Evolutionary conservation across 2,797 vertebrate genomes (phyloP), one percentile per base, ranked within the genome.

Genomic region (Valencia hispanica): DNA sequence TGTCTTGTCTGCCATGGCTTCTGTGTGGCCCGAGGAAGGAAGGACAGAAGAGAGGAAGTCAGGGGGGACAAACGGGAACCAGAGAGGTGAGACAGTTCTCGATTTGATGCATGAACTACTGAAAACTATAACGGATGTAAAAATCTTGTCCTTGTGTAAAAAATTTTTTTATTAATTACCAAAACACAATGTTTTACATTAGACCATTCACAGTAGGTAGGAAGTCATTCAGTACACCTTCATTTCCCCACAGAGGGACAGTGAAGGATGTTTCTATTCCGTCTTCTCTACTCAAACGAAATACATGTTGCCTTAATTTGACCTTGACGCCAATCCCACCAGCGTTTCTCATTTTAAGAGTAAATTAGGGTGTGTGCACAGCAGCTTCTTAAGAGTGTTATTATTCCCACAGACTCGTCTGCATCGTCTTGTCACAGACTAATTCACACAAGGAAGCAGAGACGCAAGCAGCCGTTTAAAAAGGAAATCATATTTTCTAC

Each of bases 1-100:
- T 0, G 82, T 88, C 95, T 95, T 97, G 94, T 97, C 96, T 94
- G 95, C 7, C 95, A 96, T 96, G 92, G 87, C 88, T 94, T 74
- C 88, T 92, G 87, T 86, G 70, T 82, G 78, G 71, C 73, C 70
- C 72, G 73, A 72, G 75, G 77, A 84, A 78, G 75, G 80, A 85
- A 79, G 61, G 79, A 65, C 25, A 70, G 55, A 51, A 53, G 70
- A 81, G 55, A 81, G 69, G 66, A 77, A 36, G 70, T 41, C 9
- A 1, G 66, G 68, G 1, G 66, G 68, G 74, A 63, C 79, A 90
- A 86, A 85, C 68, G 81, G 79, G 70, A 79, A 73, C 79, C 39
- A 45, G 59, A 53, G 71, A 0, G 50, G 79, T 75, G 63, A 77
- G 47, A 53, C 34, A 68, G 34, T 39, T 18, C 45, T 47, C 41